A percentile compares a stretch with the other conserved stretches of the same genome.
Conservation (phyloP, 2,888 invertebrate genomes). For the Axea sp. region DNA sequence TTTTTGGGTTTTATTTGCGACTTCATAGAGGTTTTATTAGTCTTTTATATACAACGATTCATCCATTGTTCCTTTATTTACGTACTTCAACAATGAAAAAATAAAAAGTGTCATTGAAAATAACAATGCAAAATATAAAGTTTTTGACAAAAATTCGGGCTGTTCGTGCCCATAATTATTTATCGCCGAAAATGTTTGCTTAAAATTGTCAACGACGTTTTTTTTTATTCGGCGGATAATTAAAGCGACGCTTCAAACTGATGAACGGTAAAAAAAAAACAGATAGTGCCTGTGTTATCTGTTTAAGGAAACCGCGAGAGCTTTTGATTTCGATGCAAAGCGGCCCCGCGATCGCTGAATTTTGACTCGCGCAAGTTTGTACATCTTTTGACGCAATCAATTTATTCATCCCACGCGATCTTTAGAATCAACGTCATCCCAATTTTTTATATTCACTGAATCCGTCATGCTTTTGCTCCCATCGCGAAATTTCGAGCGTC, state of each 20-base stretch:
- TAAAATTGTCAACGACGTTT: too few relatives aligned
- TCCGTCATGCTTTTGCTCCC: conserved; percentile 20
- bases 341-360: not conserved
- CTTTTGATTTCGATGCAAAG: too few relatives aligned
- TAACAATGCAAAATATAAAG: conserved; percentile 5
- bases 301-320: too few relatives aligned
- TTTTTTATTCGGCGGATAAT: too few relatives aligned
- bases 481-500: conserved; percentile 29
- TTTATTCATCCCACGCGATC: conserved; percentile 22
- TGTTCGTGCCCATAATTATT: not conserved
- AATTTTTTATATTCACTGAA: conserved; percentile 29
- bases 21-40: not conserved
- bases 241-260: too few relatives aligned
- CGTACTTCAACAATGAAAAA: conserved; percentile 8
- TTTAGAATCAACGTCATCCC: conserved; percentile 9
- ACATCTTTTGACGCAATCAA: conserved; percentile 30
- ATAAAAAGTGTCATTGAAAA: conserved; percentile 7
- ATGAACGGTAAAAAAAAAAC: too few relatives aligned
- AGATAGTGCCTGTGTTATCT: too few relatives aligned
- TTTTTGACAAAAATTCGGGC: conserved; percentile 6
- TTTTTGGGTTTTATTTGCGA: not conserved
- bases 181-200: too few relatives aligned
- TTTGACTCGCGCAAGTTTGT: not conserved
- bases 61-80: not conserved
- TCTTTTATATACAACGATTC: not conserved